These are phyloP conservation scores for Dromococcyx pavoninus DNA, from an alignment of 2,797 vertebrate genomes.

Conservation along the genomic window DNA sequence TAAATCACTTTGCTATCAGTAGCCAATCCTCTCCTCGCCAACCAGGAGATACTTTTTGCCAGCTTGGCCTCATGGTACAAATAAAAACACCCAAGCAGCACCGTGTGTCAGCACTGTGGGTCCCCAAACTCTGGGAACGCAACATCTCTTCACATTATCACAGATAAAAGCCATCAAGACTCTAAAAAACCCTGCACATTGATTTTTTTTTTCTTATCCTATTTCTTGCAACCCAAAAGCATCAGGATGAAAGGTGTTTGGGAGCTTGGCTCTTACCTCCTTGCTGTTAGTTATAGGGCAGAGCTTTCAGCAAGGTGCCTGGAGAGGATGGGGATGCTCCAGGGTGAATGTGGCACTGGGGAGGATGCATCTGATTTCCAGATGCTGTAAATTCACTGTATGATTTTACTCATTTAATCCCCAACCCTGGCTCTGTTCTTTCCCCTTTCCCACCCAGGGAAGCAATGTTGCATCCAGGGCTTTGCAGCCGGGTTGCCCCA, in stretches of 20 bases:
- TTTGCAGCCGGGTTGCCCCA: not conserved
- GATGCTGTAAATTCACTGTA: not conserved
- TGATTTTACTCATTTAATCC: not conserved
- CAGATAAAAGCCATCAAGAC: not conserved
- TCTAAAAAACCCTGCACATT: fast-evolving
- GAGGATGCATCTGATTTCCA: not conserved
- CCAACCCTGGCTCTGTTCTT: not conserved
- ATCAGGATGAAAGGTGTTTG: not conserved
- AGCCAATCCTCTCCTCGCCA: not conserved
- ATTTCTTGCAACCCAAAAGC: not conserved
- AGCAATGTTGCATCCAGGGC: not conserved
- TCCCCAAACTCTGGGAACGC: fast-evolving
- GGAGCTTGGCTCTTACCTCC: not conserved
- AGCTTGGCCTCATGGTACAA: not conserved
- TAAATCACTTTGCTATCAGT: not conserved
- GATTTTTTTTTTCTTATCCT: fast-evolving
- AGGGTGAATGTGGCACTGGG: not conserved
- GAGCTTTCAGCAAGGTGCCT: not conserved
- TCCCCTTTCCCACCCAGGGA: not conserved
- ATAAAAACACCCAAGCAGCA: not conserved
- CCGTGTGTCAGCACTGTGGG: fast-evolving
- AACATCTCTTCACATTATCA: fast-evolving
- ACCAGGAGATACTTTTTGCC: not conserved
- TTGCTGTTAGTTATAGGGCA: fast-evolving
- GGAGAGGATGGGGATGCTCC: not conserved